phyloP scores from a whole-genome alignment of 2,113 vertebrate genomes.

The Heterotilapia buettikoferi region DNA sequence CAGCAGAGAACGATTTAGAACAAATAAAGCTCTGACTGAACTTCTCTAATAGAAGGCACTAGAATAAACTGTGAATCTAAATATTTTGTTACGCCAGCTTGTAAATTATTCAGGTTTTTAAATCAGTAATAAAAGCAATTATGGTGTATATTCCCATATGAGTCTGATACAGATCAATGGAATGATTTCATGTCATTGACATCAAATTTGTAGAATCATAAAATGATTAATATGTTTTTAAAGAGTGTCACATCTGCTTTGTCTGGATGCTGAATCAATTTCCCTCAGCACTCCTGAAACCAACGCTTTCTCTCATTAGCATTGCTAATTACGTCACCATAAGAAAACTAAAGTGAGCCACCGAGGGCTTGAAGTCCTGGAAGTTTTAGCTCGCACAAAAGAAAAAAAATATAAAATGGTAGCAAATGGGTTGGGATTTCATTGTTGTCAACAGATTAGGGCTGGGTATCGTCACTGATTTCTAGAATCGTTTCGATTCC shows the following conservation, averaged over 20 bases:
- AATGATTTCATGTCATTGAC: neutral
- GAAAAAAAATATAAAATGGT: neutral
- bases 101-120: neutral
- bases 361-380: fast-evolving
- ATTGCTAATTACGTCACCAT: neutral
- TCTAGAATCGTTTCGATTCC: no score
- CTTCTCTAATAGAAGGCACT: neutral
- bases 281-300: neutral
- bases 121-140: neutral
- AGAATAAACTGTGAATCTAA: neutral
- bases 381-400: neutral
- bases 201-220: neutral
- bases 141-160: neutral
- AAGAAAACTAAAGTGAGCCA: neutral
- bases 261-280: neutral
- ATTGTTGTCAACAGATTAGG: neutral
- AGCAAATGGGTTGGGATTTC: neutral
- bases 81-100: fast-evolving
- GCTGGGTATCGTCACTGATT: no score
- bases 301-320: neutral
- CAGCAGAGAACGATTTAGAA: neutral
- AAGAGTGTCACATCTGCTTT: neutral
- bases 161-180: neutral
- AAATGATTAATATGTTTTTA: neutral
- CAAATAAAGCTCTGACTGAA: neutral